Base-by-base conservation (phyloP, 2,797 vertebrate species). In the Percopsis omiscomaycus region DNA sequence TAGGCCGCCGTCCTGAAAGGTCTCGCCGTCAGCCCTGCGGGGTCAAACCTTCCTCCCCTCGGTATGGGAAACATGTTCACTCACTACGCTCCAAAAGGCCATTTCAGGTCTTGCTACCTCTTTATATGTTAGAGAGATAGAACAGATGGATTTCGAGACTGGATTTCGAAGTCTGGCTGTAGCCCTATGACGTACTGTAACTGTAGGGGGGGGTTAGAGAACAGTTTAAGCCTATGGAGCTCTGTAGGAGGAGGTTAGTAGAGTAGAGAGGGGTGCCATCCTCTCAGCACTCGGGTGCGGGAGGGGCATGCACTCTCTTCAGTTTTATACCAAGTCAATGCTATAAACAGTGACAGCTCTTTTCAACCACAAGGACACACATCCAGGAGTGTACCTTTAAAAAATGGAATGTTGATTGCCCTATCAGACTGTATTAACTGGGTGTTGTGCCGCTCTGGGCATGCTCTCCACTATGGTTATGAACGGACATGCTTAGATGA, bases 1-100 rank as follows among this genome's bases (percentile, higher is more conserved):
- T n/a, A n/a, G n/a, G n/a, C n/a, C n/a, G 13, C 68, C 64, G 74
- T 84, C 80, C 69, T 77, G 80, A 79, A 75, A 61, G 63, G 75
- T 64, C 12, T n/a, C n/a, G n/a, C n/a, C n/a, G n/a, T n/a, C n/a
- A 12, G 13, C 71, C 52, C 32, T 32, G 32, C 6, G 32, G 32
- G 32, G 32, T 32, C 32, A 32, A 4, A 32, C n/a, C n/a, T n/a
- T n/a, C n/a, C n/a, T n/a, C n/a, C n/a, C n/a, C n/a, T n/a, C n/a
- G n/a, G n/a, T n/a, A n/a, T n/a, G n/a, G n/a, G n/a, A n/a, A n/a
- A n/a, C n/a, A n/a, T n/a, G n/a, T n/a, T n/a, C n/a, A n/a, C n/a
- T n/a, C n/a, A n/a, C n/a, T n/a, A n/a, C n/a, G 14, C 55, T 2
- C 42, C 28, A 37, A 53, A 16, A 45, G 49, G 27, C 47, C 14